Evolutionary conservation across 2,888 invertebrate species (phyloP).

Genomic region (Camponotus fellah): DNA sequence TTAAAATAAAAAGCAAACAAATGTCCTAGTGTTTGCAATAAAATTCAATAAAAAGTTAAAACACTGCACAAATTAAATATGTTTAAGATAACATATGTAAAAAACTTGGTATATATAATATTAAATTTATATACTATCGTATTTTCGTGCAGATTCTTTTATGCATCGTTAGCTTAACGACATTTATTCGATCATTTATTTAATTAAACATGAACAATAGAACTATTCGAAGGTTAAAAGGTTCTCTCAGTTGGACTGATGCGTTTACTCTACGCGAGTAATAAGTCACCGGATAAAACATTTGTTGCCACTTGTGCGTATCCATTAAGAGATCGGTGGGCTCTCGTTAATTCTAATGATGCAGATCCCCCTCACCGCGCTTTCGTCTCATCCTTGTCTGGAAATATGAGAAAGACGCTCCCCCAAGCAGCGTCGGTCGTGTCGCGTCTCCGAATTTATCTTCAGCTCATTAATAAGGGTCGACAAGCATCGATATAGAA

Average conservation of each 20-base stretch:
- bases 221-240: slow-evolving; percentile 20
- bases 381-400: slow-evolving; percentile 59
- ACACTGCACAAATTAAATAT: neutral
- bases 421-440: slow-evolving; percentile 71
- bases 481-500: slow-evolving; percentile 79
- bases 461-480: slow-evolving; percentile 78
- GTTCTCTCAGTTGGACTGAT: slow-evolving; percentile 38
- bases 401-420: slow-evolving; percentile 72
- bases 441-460: slow-evolving; percentile 78
- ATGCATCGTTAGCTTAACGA: slow-evolving; percentile 22
- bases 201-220: slow-evolving; percentile 36
- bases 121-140: slow-evolving; percentile 23
- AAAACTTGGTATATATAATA: neutral
- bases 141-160: neutral
- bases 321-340: slow-evolving; percentile 71
- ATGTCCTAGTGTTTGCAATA: neutral
- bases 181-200: slow-evolving; percentile 51
- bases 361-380: slow-evolving; percentile 60
- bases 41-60: neutral
- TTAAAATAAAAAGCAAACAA: neutral
- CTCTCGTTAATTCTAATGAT: slow-evolving; percentile 62
- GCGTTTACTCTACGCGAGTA: slow-evolving; percentile 38
- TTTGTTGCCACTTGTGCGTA: slow-evolving; percentile 65
- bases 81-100: neutral
- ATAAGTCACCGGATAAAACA: slow-evolving; percentile 50